Evolutionary conservation across 2,888 invertebrate genomes (phyloP), one percentile per base, ranked within the genome.

Genomic region (Tipula lateralis): DNA sequence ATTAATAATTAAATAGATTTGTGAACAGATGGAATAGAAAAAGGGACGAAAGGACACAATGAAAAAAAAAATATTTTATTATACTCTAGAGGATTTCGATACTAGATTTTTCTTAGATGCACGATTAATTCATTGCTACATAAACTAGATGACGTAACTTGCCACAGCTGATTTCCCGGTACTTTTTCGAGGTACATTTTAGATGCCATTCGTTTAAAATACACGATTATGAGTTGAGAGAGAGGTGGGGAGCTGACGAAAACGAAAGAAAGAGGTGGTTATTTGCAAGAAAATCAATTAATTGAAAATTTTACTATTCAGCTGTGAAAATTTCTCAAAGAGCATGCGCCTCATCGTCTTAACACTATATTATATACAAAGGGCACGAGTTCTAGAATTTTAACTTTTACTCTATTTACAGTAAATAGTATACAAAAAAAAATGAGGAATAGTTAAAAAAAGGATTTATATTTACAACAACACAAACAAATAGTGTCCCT

Each of bases 81-180:
- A 66, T 9, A 2, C 66, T 66, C 66, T 66, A 3, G 66, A 66
- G 66, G 66, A 24, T 66, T 24, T 16, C 44, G 9, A 36, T 36
- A 36, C 36, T 36, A 36, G 36, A 36, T 16, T 24, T 66, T 66
- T 66, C 7, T 9, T 66, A 24, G 66, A 66, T 13, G 5, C 44
- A 6, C 24, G 66, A 66, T 24, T 24, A 66, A 50, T 39, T 13
- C n/a, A 39, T 39, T 39, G 13, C n/a, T 16, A 50, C 4, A n/a
- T n/a, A 50, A 50, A 16, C 1, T 50, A n/a, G n/a, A 66, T 66
- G 66, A 66, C 66, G 66, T 66, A 66, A 66, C 66, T 9, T 66
- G 66, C 12, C 24, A 66, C 66, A 66, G 66, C 66, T 66, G 66
- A 66, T 66, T 66, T 66, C 66, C 66, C 66, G 66, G 66, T 66